Percentiles rank a stretch among this genome's conserved stretches.
phyloP scores from a whole-genome alignment of 2,797 vertebrate species.

The Xyrichtys novacula region DNA sequence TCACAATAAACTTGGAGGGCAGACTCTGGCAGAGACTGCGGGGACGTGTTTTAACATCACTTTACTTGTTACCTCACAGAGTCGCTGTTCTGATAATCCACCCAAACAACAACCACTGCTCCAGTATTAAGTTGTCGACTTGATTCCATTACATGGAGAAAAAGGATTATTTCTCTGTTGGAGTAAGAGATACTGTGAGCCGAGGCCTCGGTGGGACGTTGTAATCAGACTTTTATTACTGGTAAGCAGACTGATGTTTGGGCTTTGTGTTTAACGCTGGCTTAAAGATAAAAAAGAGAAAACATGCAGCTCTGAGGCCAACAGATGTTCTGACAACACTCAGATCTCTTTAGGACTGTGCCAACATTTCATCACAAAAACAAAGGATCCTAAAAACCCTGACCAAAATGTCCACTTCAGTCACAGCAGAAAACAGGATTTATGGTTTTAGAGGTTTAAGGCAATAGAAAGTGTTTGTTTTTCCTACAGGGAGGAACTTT shows the following conservation, averaged over 20 bases:
- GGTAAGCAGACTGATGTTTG: background rate
- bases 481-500: too few relatives aligned
- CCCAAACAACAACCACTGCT: background rate
- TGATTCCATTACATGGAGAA: background rate
- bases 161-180: background rate
- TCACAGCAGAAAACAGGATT: background rate
- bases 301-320: background rate
- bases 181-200: too few relatives aligned
- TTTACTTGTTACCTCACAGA: constrained; percentile 19
- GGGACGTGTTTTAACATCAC: background rate
- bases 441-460: background rate
- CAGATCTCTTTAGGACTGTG: background rate
- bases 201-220: background rate
- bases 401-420: constrained; percentile 13
- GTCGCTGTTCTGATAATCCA: constrained; percentile 3
- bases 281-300: background rate
- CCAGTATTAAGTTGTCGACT: background rate
- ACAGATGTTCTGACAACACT: constrained; percentile 10
- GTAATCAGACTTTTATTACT: background rate
- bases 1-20: background rate
- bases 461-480: too few relatives aligned
- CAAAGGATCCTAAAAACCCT: constrained; percentile 14
- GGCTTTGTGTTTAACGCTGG: background rate
- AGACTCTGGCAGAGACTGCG: background rate
- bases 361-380: constrained; percentile 7